Evolutionary conservation across 2,888 invertebrate species (phyloP).

Genomic region (Tachystola acroxantha): DNA sequence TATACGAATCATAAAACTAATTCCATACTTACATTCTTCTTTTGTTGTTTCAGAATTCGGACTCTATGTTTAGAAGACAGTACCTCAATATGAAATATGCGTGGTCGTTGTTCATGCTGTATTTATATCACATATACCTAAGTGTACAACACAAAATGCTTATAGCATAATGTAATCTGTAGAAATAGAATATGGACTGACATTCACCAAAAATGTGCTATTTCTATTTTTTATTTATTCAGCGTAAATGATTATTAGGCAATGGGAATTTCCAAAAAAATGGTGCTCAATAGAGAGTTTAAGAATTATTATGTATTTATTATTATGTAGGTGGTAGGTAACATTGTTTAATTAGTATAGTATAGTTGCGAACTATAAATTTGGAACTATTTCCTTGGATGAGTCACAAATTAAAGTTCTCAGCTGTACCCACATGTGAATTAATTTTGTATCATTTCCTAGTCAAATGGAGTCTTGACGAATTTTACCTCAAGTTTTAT

Average conservation of each 20-base stretch:
- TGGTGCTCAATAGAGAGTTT: too few relatives aligned
- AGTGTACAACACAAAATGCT: slow-evolving; percentile 23
- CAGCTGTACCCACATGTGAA: too few relatives aligned
- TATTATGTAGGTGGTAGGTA: too few relatives aligned
- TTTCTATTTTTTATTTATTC: neutral
- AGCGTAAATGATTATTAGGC: too few relatives aligned
- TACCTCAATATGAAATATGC: slow-evolving; percentile 46
- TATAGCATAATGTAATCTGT: slow-evolving; percentile 1
- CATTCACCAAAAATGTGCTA: neutral
- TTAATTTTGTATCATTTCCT: neutral
- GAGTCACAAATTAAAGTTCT: too few relatives aligned
- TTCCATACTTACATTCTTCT: too few relatives aligned
- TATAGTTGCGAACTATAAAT: too few relatives aligned
- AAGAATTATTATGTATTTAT: too few relatives aligned
- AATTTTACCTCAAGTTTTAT: neutral
- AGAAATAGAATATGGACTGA: neutral
- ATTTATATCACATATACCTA: slow-evolving; percentile 52
- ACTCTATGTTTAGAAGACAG: slow-evolving; percentile 36
- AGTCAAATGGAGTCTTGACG: neutral
- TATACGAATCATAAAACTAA: too few relatives aligned
- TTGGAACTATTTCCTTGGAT: too few relatives aligned
- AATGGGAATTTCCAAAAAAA: too few relatives aligned
- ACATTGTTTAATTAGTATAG: too few relatives aligned
- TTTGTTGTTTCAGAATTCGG: slow-evolving; percentile 49
- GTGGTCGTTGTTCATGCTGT: slow-evolving; percentile 55